Evolutionary conservation across 2,113 vertebrate genomes (phyloP), one percentile per base, ranked within the genome.

Genomic region (Gopherus evgoodei): DNA sequence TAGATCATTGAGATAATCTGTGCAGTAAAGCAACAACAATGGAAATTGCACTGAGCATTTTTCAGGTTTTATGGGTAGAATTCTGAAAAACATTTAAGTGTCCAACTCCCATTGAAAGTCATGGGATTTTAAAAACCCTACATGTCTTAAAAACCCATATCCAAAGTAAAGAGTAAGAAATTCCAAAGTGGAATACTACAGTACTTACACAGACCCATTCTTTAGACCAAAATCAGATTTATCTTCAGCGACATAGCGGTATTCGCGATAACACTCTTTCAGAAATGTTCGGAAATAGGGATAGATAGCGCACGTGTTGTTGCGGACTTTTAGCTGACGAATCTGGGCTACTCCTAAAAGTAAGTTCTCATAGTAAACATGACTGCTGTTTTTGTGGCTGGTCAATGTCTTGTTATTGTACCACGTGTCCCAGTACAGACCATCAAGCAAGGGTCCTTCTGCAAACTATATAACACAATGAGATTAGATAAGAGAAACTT

Each of bases 361-460:
- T 82, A 98, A 93, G 69, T 98, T 98, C 95, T 98, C 98, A 2
- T 95, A 97, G 97, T 98, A 98, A 93, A 97, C 97, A 5, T n/a
- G 95, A 84, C 97, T 98, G 88, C 19, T 94, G 76, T 94, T 98
- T 53, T 89, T 94, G 81, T 91, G 56, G 72, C 54, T 3, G 54
- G 85, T 65, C 59, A 86, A 29, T 0, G 86, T n/a, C 4, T 10
- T 53, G 62, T 79, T 95, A 87, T 84, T 96, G 14, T 97, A 95
- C 94, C 96, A 95, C 25, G 94, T 91, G 29, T 97, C 96, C 97
- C 98, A 98, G 96, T 97, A 98, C n/a, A 98, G 96, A 52, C 97
- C 98, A 81, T 98, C 95, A 96, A 98, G 75, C 56, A 98, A 81
- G 11, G 96, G 98, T 72, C 98, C 97, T 93, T 98, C 95, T 97